These are phyloP conservation scores for Rhinogobius similis DNA, from an alignment of 2,113 vertebrate genomes.

Conservation along the genomic window DNA sequence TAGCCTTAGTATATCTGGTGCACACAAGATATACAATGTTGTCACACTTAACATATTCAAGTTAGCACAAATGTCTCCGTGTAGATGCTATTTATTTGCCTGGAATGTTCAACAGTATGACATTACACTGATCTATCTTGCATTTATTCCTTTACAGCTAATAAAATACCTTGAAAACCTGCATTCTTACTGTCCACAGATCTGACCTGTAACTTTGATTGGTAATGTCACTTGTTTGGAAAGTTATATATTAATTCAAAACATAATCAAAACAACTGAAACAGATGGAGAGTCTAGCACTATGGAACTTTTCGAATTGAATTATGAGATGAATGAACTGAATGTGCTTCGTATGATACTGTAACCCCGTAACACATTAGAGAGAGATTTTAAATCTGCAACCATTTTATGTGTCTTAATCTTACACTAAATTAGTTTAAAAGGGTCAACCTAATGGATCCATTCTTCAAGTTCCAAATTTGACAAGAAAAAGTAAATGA, in stretches of 20 bases:
- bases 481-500: too few relatives aligned
- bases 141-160: too few relatives aligned
- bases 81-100: background rate
- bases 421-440: background rate
- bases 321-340: too few relatives aligned
- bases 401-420: background rate
- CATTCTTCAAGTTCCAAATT: too few relatives aligned
- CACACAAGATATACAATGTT: conserved; percentile 3
- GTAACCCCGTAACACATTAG: conserved; percentile 14
- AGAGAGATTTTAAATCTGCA: too few relatives aligned
- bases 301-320: background rate
- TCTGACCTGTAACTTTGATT: too few relatives aligned
- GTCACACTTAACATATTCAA: background rate
- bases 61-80: background rate
- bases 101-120: background rate
- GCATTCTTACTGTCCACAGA: too few relatives aligned
- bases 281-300: background rate
- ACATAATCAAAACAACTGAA: background rate
- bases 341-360: conserved; percentile 8
- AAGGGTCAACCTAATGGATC: background rate
- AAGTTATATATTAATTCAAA: background rate
- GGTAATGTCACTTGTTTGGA: too few relatives aligned
- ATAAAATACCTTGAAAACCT: too few relatives aligned
- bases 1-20: conserved; percentile 11
- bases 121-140: background rate